phyloP scores from a whole-genome alignment of 2,797 vertebrate species.

The Bryconaethiops microstoma region DNA sequence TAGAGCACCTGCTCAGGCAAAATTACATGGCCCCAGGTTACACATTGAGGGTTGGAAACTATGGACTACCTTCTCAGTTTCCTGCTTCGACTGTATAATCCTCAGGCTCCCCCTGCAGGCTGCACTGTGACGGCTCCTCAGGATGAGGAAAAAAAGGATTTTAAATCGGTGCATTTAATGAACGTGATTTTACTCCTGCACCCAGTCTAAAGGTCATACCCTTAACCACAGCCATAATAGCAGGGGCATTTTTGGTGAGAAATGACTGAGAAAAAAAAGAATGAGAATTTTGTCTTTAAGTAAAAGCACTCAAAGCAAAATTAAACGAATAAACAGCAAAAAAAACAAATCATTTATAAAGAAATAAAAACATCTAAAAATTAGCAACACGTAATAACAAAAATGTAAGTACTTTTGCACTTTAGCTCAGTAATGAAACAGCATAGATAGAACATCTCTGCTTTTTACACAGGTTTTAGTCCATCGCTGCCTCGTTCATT shows the following conservation, averaged over 20 bases:
- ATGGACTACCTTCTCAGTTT: background rate
- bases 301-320: too few relatives aligned
- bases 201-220: background rate
- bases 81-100: background rate
- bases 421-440: too few relatives aligned
- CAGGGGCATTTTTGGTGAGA: too few relatives aligned
- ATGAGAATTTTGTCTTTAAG: too few relatives aligned
- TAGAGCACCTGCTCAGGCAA: background rate
- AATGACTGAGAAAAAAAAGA: too few relatives aligned
- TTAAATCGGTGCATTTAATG: slow-evolving; percentile 5
- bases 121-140: background rate
- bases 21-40: background rate
- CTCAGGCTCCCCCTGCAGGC: slow-evolving; percentile 29
- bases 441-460: background rate
- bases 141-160: background rate
- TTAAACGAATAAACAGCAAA: too few relatives aligned
- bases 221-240: too few relatives aligned
- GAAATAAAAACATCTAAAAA: too few relatives aligned
- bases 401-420: too few relatives aligned
- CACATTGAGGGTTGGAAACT: background rate
- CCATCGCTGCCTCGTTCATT: too few relatives aligned
- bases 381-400: too few relatives aligned
- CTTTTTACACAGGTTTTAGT: background rate
- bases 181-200: background rate
- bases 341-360: too few relatives aligned